Evolutionary conservation across 2,888 invertebrate species (phyloP).

Genomic region (Heliconius sara): DNA sequence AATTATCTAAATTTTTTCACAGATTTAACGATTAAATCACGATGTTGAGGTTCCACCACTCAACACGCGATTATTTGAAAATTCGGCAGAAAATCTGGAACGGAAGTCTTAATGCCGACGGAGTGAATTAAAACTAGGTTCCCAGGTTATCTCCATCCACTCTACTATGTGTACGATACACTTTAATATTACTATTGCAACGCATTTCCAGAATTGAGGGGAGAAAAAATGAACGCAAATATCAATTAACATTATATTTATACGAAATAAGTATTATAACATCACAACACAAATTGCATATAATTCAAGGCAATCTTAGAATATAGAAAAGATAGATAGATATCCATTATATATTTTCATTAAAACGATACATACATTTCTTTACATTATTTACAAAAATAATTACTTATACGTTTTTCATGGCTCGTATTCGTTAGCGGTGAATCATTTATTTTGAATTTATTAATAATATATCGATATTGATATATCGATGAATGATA

Average conservation of each 20-base stretch:
- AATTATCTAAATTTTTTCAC: too few relatives aligned
- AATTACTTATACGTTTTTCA: constrained; percentile 27
- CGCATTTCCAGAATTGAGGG: not conserved
- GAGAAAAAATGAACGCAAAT: constrained; percentile 9
- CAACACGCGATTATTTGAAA: not conserved
- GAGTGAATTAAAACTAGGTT: not conserved
- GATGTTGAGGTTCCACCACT: not conserved
- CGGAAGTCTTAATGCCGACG: not conserved
- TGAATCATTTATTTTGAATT: constrained; percentile 3
- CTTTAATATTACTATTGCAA: too few relatives aligned
- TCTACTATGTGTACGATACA: not conserved
- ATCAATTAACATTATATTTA: constrained; percentile 48
- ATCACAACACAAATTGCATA: constrained; percentile 67
- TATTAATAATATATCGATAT: constrained; percentile 13
- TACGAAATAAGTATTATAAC: constrained; percentile 60
- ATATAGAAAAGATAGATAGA: constrained; percentile 51
- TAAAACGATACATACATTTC: constrained; percentile 43
- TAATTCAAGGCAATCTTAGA: constrained; percentile 68
- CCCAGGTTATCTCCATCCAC: not conserved
- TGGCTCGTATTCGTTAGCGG: constrained; percentile 13
- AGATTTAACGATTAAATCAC: too few relatives aligned
- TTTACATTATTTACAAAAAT: constrained; percentile 52
- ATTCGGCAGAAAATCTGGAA: not conserved
- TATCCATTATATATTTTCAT: constrained; percentile 52
- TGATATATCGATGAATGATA: not conserved